Base-by-base conservation (phyloP, 1,140 invertebrate species). In the Diuraphis noxia region DNA sequence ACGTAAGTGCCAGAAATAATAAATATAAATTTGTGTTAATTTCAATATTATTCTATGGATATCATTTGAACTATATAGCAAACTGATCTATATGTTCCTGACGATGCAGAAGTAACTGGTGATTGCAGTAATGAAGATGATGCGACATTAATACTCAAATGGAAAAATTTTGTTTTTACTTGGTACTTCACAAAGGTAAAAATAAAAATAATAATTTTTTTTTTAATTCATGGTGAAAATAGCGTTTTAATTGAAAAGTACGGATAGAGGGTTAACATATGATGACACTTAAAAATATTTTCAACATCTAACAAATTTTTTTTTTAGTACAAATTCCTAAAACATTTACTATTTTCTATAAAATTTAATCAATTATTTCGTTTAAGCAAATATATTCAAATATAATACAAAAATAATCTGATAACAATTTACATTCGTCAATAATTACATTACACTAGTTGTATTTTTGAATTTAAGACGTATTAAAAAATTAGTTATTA, bases 141-240 rank as follows among this genome's bases (percentile, higher is more conserved):
- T 38, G 95, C 96, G 46, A 95, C 95, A 0, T 95, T 97, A 94
- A 95, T 95, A 43, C 94, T 97, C 41, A 95, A 95, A 30, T 97
- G 97, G 94, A 95, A 96, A 52, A 96, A 96, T 13, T 97, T 96
- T 92, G 94, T 95, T 1, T 93, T 97, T 10, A 94, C 95, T 52
- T 96, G 96, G 94, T 95, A 95, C 92, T 97, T 97, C 93, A 95
- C 95, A 25, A 97, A 96, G 95, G 96, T 96, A 94, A 93, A 91
- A 17, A 40, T 88, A 34, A n/a, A n/a, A 72, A n/a, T 13, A 17
- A 17, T 52, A 25, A n/a, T 13, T 84, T 43, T 38, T 30, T 41
- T 21, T 63, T 63, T 30, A 17, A 30, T 82, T n/a, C 5, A 10
- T n/a, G 30, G 25, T 41, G 6, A 41, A 84, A 41, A 43, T 40